These are phyloP conservation scores for Pogonognathellus flavescens DNA, from an alignment of 1,140 invertebrate genomes.

Conservation along the genomic window DNA sequence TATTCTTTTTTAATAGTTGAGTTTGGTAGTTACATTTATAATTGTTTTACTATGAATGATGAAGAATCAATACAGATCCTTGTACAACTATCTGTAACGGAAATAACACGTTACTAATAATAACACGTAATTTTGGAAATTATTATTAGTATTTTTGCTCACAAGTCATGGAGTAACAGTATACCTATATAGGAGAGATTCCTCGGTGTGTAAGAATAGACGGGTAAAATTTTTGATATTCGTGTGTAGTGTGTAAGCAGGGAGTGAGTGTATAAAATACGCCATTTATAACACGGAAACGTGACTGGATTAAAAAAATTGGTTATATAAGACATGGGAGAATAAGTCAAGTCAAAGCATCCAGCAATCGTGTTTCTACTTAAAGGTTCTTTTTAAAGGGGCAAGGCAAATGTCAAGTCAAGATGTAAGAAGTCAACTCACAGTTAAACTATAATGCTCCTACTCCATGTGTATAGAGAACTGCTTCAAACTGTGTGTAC, in stretches of 20 bases:
- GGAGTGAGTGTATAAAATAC: conserved; percentile 34
- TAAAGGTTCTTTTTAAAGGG: conserved; percentile 31
- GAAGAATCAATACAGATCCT: too few species aligned
- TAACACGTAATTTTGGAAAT: too few species aligned
- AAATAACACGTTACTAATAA: too few species aligned
- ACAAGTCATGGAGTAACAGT: too few species aligned
- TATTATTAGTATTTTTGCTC: too few species aligned
- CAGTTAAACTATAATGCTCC: conserved; percentile 15
- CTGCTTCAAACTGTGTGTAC: too few species aligned
- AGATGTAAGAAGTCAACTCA: conserved; percentile 40
- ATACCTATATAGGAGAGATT: not conserved
- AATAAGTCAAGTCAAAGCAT: conserved; percentile 2
- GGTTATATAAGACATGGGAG: conserved; percentile 15
- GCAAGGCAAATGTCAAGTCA: conserved; percentile 46
- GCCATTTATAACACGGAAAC: conserved; percentile 44
- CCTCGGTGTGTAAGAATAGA: not conserved
- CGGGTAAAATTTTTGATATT: not conserved
- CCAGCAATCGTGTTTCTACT: conserved; percentile 1
- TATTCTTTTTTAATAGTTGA: too few species aligned
- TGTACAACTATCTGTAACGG: too few species aligned
- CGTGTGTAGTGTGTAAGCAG: conserved; percentile 12
- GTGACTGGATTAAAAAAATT: conserved; percentile 24
- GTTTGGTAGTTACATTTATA: too few species aligned
- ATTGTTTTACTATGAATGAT: too few species aligned
- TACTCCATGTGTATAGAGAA: conserved; percentile 21